Evolutionary conservation across 2,888 invertebrate species (phyloP).

Genomic region (Polia nebulosa): DNA sequence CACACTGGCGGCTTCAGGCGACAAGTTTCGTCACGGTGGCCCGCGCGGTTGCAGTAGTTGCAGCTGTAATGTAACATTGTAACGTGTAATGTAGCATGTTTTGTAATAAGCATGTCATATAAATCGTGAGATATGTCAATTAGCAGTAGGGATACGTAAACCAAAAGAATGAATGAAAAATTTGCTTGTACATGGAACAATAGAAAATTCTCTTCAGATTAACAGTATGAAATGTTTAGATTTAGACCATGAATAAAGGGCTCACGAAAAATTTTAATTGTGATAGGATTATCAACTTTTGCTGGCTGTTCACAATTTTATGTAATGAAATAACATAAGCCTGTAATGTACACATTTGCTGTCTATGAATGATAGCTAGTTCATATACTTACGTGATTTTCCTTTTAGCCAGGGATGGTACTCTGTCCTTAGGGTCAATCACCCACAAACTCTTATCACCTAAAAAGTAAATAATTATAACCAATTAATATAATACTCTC

Average conservation of each 20-base stretch:
- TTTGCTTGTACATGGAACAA: neutral
- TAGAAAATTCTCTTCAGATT: neutral
- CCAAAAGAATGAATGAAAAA: neutral
- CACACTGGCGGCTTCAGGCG: slow-evolving; percentile 91
- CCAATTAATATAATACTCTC: slow-evolving; percentile 8
- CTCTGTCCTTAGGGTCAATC: slow-evolving; percentile 87
- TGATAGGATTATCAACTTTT: neutral
- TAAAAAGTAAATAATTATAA: slow-evolving; percentile 72
- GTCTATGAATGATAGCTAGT: neutral
- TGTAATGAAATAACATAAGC: neutral
- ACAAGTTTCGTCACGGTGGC: slow-evolving; percentile 92
- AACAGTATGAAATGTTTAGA: neutral
- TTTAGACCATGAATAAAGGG: too few species aligned
- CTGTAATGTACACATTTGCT: neutral
- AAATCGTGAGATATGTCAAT: too few species aligned
- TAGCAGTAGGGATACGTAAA: neutral
- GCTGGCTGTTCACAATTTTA: neutral
- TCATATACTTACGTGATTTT: slow-evolving; percentile 81
- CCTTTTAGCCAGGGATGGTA: slow-evolving; percentile 77
- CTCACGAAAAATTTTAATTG: too few species aligned
- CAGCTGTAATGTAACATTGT: slow-evolving; percentile 85
- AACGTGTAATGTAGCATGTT: neutral
- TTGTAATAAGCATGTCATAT: neutral
- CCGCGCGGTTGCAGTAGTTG: slow-evolving; percentile 92
- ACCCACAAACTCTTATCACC: slow-evolving; percentile 91